Evolutionary conservation across 2,113 vertebrate genomes (phyloP).

Genomic region (Hassar affinis): DNA sequence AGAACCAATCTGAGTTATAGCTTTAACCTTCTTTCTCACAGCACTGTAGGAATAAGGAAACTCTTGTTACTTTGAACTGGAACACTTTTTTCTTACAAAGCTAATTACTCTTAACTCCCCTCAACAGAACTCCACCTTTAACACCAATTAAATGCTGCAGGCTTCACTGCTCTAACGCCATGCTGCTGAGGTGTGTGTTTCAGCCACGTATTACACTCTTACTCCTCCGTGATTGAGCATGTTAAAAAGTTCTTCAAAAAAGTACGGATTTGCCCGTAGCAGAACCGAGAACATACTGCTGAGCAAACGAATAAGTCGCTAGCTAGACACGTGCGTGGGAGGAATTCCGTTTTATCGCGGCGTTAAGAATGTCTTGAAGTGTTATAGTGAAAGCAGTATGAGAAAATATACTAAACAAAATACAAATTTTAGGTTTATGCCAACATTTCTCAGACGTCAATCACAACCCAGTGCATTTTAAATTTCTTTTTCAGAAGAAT

Average conservation of each 20-base stretch:
- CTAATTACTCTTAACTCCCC: not conserved
- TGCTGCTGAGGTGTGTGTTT: not conserved
- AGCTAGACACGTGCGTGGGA: not conserved
- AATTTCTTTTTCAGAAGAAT: too few relatives aligned
- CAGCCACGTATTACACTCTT: not conserved
- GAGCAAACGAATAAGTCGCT: too few relatives aligned
- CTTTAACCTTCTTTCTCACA: not conserved
- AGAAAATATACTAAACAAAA: too few relatives aligned
- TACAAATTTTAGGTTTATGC: too few relatives aligned
- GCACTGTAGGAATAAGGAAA: too few relatives aligned
- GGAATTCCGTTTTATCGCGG: not conserved
- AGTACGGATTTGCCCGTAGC: not conserved
- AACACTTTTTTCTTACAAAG: not conserved
- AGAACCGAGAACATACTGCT: not conserved
- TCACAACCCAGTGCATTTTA: too few relatives aligned
- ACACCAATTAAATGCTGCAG: not conserved
- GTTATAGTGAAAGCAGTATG: not conserved
- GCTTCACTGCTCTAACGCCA: not conserved
- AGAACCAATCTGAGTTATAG: not conserved
- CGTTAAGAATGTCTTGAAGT: not conserved
- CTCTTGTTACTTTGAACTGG: too few relatives aligned
- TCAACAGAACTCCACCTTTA: not conserved
- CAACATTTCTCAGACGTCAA: too few relatives aligned
- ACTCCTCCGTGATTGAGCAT: not conserved
- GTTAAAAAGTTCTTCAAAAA: not conserved